These are phyloP conservation scores for Phthorimaea operculella DNA, from an alignment of 1,140 invertebrate species.

Conservation along the genomic window DNA sequence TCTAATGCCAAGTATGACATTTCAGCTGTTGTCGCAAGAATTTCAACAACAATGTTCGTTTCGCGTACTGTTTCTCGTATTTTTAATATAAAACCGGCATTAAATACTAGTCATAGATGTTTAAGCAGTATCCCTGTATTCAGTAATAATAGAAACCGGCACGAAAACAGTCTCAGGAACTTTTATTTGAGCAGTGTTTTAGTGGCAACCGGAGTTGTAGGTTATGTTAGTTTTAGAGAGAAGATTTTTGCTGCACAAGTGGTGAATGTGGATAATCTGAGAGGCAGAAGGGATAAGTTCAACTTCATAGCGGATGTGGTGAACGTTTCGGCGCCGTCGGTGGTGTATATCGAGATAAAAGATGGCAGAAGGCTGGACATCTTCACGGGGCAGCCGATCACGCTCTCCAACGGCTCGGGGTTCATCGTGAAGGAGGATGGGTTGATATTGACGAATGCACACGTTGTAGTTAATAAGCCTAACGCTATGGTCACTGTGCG, in stretches of 20 bases:
- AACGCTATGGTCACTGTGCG: constrained; percentile 74
- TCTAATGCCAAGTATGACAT: no score
- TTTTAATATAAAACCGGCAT: constrained; percentile 40
- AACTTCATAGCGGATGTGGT: constrained; percentile 96
- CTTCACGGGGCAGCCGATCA: constrained; percentile 71
- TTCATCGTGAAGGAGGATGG: constrained; percentile 91
- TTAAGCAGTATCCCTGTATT: constrained; percentile 25
- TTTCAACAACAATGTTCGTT: constrained; percentile 35
- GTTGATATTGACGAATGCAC: constrained; percentile 94
- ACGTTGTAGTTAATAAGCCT: constrained; percentile 86
- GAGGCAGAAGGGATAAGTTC: constrained; percentile 69
- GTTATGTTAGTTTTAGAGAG: constrained; percentile 57
- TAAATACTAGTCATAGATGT: constrained; percentile 43
- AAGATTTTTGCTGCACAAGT: constrained; percentile 44
- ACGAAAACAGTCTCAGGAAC: constrained; percentile 18
- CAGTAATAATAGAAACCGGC: constrained; percentile 26
- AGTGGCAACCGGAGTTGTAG: constrained; percentile 49
- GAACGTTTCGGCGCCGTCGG: constrained; percentile 78
- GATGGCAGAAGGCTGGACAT: constrained; percentile 72
- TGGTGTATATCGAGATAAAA: constrained; percentile 91
- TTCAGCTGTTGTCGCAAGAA: no score
- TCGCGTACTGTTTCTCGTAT: constrained; percentile 28
- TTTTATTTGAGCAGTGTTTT: constrained; percentile 41
- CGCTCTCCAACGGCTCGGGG: constrained; percentile 86
- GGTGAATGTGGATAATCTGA: constrained; percentile 26